These are phyloP conservation scores for Actinopyga echinites DNA, from an alignment of 53 echinoderm and acorn worm genomes.

Conservation along the genomic window DNA sequence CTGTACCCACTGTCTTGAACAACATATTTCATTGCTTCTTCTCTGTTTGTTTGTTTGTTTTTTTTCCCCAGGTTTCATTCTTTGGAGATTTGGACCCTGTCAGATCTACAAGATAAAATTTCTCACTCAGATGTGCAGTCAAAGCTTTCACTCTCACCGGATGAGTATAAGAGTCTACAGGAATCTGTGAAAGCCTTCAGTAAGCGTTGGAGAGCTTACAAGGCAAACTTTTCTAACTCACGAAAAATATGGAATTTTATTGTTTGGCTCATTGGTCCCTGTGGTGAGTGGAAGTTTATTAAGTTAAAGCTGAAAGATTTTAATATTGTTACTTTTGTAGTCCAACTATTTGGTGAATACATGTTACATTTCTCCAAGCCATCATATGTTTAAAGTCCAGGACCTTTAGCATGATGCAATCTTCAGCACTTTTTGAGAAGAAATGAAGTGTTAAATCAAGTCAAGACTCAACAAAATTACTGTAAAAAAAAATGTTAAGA, in stretches of 20 bases:
- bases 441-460: too few species aligned
- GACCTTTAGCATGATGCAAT: too few species aligned
- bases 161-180: neutral
- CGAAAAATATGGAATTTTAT: slow-evolving; percentile 13
- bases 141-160: neutral
- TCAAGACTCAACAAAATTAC: too few species aligned
- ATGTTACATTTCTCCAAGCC: too few species aligned
- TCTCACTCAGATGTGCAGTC: neutral
- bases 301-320: too few species aligned
- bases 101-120: slow-evolving; percentile 1
- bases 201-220: neutral
- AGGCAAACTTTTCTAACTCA: slow-evolving; percentile 22
- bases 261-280: neutral
- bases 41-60: neutral
- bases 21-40: neutral
- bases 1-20: neutral
- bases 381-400: too few species aligned
- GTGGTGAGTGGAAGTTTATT: neutral
- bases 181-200: neutral
- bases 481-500: too few species aligned
- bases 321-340: too few species aligned
- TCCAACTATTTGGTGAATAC: too few species aligned
- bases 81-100: slow-evolving; percentile 27
- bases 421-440: too few species aligned
- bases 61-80: slow-evolving; percentile 14